Percentiles rank a stretch among this genome's conserved stretches.
Conservation (phyloP, 2,888 invertebrate genomes). For the Seladonia tumulorum region DNA sequence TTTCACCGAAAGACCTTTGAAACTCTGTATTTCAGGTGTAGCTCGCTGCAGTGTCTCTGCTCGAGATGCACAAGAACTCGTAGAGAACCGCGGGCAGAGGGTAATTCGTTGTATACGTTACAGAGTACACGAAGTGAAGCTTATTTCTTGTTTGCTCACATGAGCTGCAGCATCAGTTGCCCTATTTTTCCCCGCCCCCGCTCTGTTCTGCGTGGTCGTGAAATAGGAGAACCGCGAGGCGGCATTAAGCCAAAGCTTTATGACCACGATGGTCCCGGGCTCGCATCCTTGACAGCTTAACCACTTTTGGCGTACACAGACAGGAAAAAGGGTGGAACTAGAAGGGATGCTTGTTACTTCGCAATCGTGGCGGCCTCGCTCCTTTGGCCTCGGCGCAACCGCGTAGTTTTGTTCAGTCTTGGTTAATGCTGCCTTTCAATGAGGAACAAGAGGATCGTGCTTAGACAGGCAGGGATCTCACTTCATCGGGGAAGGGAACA, state of each 20-base stretch:
- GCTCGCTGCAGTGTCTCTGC: not conserved
- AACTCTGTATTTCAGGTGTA: not conserved
- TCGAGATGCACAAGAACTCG: conserved; percentile 1
- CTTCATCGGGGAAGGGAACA: conserved; percentile 33
- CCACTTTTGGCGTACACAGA: conserved; percentile 44
- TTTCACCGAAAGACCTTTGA: not conserved
- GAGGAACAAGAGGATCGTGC: conserved; percentile 44
- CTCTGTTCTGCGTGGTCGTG: conserved; percentile 10
- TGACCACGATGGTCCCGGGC: conserved; percentile 53
- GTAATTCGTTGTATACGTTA: conserved; percentile 30
- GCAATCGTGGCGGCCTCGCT: conserved; percentile 37
- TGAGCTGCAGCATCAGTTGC: conserved; percentile 13
- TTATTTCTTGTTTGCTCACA: conserved; percentile 42
- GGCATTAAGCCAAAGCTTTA: conserved; percentile 65
- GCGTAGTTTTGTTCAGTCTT: conserved; percentile 40
- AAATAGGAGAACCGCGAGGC: conserved; percentile 37
- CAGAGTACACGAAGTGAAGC: conserved; percentile 9
- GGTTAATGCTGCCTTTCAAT: conserved; percentile 50
- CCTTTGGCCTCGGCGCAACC: not conserved
- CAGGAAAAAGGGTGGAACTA: conserved; percentile 2
- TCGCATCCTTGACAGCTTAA: conserved; percentile 65
- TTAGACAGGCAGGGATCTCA: conserved; percentile 46
- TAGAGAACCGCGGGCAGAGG: not conserved
- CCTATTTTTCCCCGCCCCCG: not conserved
- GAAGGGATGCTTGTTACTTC: conserved; percentile 42